Base-by-base conservation (phyloP, 1,140 invertebrate genomes). In the Trinorchestia longiramus region DNA sequence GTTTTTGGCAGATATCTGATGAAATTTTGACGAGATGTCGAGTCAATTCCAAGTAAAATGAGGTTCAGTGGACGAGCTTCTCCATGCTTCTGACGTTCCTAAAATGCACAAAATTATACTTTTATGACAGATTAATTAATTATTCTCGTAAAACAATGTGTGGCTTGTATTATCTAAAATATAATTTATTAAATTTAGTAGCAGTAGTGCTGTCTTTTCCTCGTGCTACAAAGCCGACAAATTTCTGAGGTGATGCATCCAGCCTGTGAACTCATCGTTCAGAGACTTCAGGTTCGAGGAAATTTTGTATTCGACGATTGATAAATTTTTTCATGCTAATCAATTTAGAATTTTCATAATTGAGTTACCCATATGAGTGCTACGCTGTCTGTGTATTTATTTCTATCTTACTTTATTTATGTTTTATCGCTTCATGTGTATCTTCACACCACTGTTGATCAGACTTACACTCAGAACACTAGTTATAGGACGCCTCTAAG, bases 21-120 rank as follows among this genome's bases (percentile, higher is more conserved):
- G 95, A 98, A 97, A 97, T 98, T 98, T 43, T 98, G 97, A 43
- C 98, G 97, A 3, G 98, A 98, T 47, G 98, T 97, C 0, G 98
- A 97, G 97, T 98, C 98, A 3, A 98, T 97, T 11, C 98, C 98
- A 36, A 98, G 96, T 96, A 98, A 97, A 1, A 98, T 96, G 28
- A 98, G 97, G 47, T 92, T 96, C 40, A 96, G 44, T 36, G 92
- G 43, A n/a, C 36, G 92, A 43, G 43, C 40, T 43, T 94, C 44
- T 11, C 92, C 43, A 42, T 0, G 15, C 19, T 47, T 94, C 19
- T 43, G 43, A 47, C 92, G 43, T 47, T 94, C 92, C 92, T 94
- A 43, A n/a, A 40, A 94, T 17, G 40, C 8, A 4, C 11, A 43
- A 47, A 94, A 17, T 47, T 47, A 17, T 41, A 43, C 41, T 4